Percentiles rank a stretch among this genome's conserved stretches.
phyloP scores from a whole-genome alignment of 1,140 invertebrate genomes.

The Diorhabda sublineata region DNA sequence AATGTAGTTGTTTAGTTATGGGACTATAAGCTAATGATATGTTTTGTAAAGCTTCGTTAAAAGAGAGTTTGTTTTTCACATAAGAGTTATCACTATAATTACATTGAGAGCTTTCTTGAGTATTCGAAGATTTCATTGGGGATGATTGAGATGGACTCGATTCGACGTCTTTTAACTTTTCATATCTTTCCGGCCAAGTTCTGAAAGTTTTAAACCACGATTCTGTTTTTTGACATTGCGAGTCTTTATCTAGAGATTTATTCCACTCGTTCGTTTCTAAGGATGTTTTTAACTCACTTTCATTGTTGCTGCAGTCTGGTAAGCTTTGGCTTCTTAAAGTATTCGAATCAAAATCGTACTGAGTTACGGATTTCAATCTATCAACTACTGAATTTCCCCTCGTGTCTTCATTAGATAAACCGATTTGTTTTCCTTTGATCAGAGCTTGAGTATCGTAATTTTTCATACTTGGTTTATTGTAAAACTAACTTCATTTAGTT shows the following conservation, averaged over 20 bases:
- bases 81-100: slow-evolving; percentile 26
- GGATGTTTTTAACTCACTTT: not conserved
- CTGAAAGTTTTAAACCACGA: slow-evolving; percentile 48
- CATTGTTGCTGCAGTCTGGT: slow-evolving; percentile 10
- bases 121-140: slow-evolving; percentile 23
- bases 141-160: slow-evolving; percentile 18
- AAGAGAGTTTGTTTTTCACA: slow-evolving; percentile 37
- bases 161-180: slow-evolving; percentile 39
- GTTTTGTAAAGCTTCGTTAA: slow-evolving; percentile 52
- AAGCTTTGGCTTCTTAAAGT: slow-evolving; percentile 11
- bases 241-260: not conserved
- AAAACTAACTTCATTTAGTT: too few species aligned
- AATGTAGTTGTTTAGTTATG: slow-evolving; percentile 50
- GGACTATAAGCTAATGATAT: slow-evolving; percentile 54
- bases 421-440: slow-evolving; percentile 4
- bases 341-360: not conserved
- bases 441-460: slow-evolving; percentile 7
- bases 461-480: slow-evolving; percentile 10
- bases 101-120: slow-evolving; percentile 22
- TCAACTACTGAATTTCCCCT: not conserved
- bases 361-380: slow-evolving; percentile 4
- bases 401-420: slow-evolving; percentile 6
- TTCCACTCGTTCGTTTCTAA: not conserved
- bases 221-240: slow-evolving; percentile 20
- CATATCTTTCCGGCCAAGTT: slow-evolving; percentile 47